Base-by-base conservation (phyloP, 2,113 vertebrate genomes). In the Phyllostomus hastatus region DNA sequence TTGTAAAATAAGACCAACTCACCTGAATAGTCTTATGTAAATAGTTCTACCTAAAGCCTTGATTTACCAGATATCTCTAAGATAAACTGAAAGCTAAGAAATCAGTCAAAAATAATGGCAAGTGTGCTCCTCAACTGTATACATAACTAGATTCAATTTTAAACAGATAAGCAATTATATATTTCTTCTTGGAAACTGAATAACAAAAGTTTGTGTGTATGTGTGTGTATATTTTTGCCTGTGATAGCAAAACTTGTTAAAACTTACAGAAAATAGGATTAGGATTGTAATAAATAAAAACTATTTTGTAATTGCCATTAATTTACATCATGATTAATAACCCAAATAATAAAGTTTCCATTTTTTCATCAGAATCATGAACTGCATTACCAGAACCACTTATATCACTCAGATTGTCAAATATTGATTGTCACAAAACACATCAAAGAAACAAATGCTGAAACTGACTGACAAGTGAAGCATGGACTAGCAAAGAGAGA, bases 211-310 rank as follows among this genome's bases (percentile, higher is more conserved):
- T 24, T 20, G n/a, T 72, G 20, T 35, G 7, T 46, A 31, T 10
- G 7, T 1, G 1, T 38, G 46, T 67, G 17, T 57, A 52, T 87
- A 17, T 70, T n/a, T 54, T 1, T 17, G n/a, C 69, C 85, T 73
- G 9, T 85, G 79, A 54, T 61, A 48, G 33, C 31, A 14, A 61
- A 91, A 72, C 28, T 43, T 38, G 88, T 64, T 50, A 91, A 95
- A 96, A 95, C 14, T 35, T 41, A 16, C 7, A 82, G 92, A 93
- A 94, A 95, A 89, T 28, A 79, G 85, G 69, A 94, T 95, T 95
- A 88, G 15, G 76, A 96, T 92, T 95, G 54, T 59, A 93, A 94
- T 38, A 70, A 79, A 80, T 15, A 88, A 96, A 95, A 97, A 20
- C 50, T 50, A 72, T 89, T 95, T 91, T 92, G 64, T 91, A 73